Conservation (phyloP, 1,140 invertebrate species). For the Drosophila quadrilineata region DNA sequence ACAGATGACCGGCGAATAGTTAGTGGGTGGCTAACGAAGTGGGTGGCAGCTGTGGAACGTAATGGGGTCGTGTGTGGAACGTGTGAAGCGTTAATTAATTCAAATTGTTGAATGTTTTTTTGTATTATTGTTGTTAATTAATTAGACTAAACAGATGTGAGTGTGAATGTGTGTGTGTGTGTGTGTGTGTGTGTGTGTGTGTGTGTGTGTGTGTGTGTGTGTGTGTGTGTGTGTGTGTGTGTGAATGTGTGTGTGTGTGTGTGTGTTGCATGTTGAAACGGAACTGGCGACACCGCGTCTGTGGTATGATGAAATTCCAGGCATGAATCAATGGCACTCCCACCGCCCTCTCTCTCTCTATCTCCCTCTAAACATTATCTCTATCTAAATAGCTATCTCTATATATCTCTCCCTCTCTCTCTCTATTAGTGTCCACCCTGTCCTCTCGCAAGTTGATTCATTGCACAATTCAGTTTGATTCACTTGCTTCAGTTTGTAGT, state of each 20-base stretch:
- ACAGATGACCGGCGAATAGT: too few species aligned
- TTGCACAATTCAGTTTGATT: slow-evolving; percentile 25
- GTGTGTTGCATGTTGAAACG: slow-evolving; percentile 7
- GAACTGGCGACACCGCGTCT: slow-evolving; percentile 71
- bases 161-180: neutral
- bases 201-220: neutral
- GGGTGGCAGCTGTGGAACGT: too few species aligned
- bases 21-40: too few species aligned
- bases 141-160: too few species aligned
- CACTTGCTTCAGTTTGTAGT: slow-evolving; percentile 44
- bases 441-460: slow-evolving; percentile 47
- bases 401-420: too few species aligned
- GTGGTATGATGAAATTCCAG: slow-evolving; percentile 66
- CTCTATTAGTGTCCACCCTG: neutral
- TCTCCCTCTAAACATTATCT: too few species aligned
- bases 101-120: too few species aligned
- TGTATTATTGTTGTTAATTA: too few species aligned
- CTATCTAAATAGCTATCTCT: too few species aligned
- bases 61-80: too few species aligned
- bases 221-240: neutral
- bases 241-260: neutral
- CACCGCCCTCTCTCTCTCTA: too few species aligned
- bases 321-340: slow-evolving; percentile 9
- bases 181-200: slow-evolving; percentile 6
- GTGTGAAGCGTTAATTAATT: too few species aligned